These are phyloP conservation scores for Takifugu flavidus DNA, from an alignment of 2,113 vertebrate species.

Conservation along the genomic window DNA sequence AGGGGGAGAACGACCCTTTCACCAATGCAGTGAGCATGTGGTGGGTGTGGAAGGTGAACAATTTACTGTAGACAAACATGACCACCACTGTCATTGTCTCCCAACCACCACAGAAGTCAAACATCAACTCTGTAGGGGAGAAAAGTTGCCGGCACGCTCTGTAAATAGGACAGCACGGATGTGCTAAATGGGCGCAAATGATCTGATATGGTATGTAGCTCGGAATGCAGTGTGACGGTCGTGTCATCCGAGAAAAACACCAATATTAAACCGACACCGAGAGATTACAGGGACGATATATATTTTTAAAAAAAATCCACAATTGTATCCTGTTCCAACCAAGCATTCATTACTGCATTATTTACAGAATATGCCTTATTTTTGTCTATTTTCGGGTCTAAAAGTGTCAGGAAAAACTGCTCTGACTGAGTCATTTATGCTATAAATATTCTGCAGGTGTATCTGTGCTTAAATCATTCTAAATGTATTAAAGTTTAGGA, in stretches of 20 bases:
- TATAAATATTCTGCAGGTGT: not conserved
- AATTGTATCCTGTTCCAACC: no score
- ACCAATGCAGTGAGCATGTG: slow-evolving; percentile 52
- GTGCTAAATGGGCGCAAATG: not conserved
- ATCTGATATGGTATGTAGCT: no score
- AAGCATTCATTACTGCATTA: no score
- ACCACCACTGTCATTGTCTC: slow-evolving; percentile 59
- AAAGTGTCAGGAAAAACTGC: not conserved
- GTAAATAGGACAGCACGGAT: slow-evolving; percentile 6
- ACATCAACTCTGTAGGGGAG: not conserved
- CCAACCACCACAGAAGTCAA: slow-evolving; percentile 32
- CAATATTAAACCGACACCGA: no score
- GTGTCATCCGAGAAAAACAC: no score
- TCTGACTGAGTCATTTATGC: not conserved
- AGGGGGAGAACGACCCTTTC: slow-evolving; percentile 72
- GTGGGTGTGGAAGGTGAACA: slow-evolving; percentile 59
- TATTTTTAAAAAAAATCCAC: no score
- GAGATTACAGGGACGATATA: no score
- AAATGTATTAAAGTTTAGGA: not conserved
- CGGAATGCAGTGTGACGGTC: no score
- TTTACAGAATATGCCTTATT: not conserved
- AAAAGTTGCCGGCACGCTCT: slow-evolving; percentile 5
- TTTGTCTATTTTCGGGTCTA: not conserved
- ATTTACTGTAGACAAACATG: slow-evolving; percentile 67
- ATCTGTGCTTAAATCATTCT: not conserved